These are phyloP conservation scores for Antennarius striatus DNA, from an alignment of 2,113 vertebrate species.

Conservation along the genomic window DNA sequence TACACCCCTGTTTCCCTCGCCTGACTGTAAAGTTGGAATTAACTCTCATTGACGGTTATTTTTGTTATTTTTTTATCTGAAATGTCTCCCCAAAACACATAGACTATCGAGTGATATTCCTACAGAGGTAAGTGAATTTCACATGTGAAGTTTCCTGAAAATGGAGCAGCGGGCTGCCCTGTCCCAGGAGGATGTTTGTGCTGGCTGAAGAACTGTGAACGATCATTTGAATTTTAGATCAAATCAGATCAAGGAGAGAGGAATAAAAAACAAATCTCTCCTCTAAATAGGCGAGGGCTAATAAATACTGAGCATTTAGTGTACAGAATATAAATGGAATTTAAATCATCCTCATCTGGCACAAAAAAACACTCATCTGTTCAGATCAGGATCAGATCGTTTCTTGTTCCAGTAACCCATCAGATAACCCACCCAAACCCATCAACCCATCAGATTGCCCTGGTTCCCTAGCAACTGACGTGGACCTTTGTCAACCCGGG, in stretches of 20 bases:
- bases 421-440: no score
- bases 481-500: no score
- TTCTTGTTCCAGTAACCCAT: no score
- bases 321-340: not conserved
- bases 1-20: not conserved
- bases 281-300: slow-evolving; percentile 1
- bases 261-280: not conserved
- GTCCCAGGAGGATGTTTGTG: not conserved
- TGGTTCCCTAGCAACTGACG: no score
- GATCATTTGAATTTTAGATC: not conserved
- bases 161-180: slow-evolving; percentile 21
- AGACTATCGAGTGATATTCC: slow-evolving; percentile 47
- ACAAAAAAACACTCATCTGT: no score
- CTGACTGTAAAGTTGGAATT: slow-evolving; percentile 9
- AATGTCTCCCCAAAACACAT: not conserved
- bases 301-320: not conserved
- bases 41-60: not conserved
- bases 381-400: no score
- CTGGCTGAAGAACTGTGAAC: not conserved
- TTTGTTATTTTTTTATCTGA: slow-evolving; percentile 17
- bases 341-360: slow-evolving; percentile 10
- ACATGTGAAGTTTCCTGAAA: slow-evolving; percentile 34
- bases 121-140: slow-evolving; percentile 18
- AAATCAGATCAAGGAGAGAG: no score
- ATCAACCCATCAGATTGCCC: no score